Conservation (phyloP, 2,888 invertebrate genomes). For the Sycophila texana region DNA sequence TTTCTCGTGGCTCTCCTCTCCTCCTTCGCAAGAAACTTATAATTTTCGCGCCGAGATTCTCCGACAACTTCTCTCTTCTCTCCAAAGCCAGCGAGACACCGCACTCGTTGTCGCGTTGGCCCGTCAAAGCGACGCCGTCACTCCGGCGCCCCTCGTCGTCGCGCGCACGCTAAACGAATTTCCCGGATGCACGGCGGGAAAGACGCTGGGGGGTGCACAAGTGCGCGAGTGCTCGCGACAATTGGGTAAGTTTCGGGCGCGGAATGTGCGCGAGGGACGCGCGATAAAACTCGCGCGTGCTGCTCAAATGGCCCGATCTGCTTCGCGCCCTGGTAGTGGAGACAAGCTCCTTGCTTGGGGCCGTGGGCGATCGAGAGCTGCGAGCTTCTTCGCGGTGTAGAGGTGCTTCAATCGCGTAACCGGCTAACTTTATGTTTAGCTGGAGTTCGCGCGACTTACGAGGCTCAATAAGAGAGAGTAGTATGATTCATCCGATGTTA, state of each 20-base stretch:
- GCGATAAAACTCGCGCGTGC: constrained; percentile 10
- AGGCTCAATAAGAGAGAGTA: too few relatives aligned
- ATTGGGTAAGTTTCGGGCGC: constrained; percentile 27
- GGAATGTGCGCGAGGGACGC: not conserved
- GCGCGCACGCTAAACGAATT: constrained; percentile 42
- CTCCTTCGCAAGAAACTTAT: constrained; percentile 27
- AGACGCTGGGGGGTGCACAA: constrained; percentile 24
- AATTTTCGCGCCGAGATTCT: constrained; percentile 37
- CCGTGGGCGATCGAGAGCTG: too few relatives aligned
- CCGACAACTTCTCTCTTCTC: not conserved
- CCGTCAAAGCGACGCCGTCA: constrained; percentile 27
- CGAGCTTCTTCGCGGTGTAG: too few relatives aligned
- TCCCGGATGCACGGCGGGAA: constrained; percentile 15
- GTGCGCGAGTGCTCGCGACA: constrained; percentile 32
- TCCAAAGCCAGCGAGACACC: constrained; percentile 7
- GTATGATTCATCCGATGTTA: too few relatives aligned
- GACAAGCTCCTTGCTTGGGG: too few relatives aligned
- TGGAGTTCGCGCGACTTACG: too few relatives aligned
- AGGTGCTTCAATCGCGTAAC: too few relatives aligned
- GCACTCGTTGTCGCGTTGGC: constrained; percentile 38
- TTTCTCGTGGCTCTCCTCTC: constrained; percentile 1
- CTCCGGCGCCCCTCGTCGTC: not conserved
- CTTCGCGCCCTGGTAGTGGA: too few relatives aligned
- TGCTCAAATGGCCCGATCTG: too few relatives aligned
- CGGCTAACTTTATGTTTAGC: too few relatives aligned